Percentiles rank a stretch among this genome's conserved stretches.
phyloP scores from a whole-genome alignment of 2,113 vertebrate genomes.

The Pluvianellus socialis region DNA sequence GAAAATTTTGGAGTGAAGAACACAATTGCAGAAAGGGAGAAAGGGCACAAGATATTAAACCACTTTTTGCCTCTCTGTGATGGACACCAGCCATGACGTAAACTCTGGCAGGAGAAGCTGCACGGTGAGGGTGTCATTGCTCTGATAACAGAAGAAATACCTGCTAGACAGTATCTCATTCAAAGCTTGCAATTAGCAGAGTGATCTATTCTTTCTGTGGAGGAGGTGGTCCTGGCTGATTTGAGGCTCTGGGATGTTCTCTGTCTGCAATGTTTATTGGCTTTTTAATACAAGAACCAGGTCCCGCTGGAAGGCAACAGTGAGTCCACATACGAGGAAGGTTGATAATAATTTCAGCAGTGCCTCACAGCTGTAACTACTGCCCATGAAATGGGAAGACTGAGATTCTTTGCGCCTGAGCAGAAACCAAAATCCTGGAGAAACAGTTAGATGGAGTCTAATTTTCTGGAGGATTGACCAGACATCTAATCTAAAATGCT shows the following conservation, averaged over 20 bases:
- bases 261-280: not conserved
- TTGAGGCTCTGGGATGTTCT: not conserved
- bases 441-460: not conserved
- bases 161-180: not conserved
- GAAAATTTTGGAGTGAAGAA: not conserved
- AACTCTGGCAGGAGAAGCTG: not conserved
- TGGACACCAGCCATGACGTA: not conserved
- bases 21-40: not conserved
- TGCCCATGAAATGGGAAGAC: not conserved
- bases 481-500: not conserved
- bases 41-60: not conserved
- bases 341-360: not conserved
- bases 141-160: not conserved
- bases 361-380: not conserved
- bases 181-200: not conserved
- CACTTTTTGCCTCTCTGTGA: not conserved
- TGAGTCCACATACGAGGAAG: not conserved
- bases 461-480: not conserved
- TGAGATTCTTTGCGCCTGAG: not conserved
- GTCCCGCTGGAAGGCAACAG: fast-evolving
- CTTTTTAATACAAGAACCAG: not conserved
- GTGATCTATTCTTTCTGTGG: not conserved
- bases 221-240: not conserved
- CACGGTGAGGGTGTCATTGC: not conserved
- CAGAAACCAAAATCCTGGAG: not conserved